Conservation (phyloP, 2,888 invertebrate species). For the Drosophila niveifrons region DNA sequence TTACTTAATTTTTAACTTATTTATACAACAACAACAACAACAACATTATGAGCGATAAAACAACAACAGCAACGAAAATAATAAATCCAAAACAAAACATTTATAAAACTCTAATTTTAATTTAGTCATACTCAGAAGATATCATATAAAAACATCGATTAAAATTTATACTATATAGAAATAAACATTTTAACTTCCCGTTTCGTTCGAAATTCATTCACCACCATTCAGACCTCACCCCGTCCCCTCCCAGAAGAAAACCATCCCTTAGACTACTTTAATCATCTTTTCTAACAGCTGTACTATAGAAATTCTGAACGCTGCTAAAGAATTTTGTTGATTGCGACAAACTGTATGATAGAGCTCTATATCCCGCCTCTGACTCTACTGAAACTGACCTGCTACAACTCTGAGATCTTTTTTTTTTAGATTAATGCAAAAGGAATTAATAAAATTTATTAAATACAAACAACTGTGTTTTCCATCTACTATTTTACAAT, state of each 20-base stretch:
- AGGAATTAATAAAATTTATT: slow-evolving; percentile 55
- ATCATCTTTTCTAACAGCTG: slow-evolving; percentile 72
- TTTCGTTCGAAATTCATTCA: slow-evolving; percentile 25
- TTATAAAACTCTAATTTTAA: slow-evolving; percentile 76
- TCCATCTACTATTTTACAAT: slow-evolving; percentile 37
- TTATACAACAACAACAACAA: slow-evolving; percentile 65
- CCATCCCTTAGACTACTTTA: slow-evolving; percentile 52
- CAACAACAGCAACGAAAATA: slow-evolving; percentile 59
- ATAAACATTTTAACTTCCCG: slow-evolving; percentile 52
- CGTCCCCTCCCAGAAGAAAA: slow-evolving; percentile 7
- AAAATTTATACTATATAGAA: slow-evolving; percentile 33
- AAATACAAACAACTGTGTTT: slow-evolving; percentile 62
- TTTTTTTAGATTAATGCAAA: slow-evolving; percentile 53
- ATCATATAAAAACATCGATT: slow-evolving; percentile 57
- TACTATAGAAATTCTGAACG: slow-evolving; percentile 65
- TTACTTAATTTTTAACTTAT: slow-evolving; percentile 76
- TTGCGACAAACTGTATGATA: slow-evolving; percentile 45
- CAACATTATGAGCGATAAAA: slow-evolving; percentile 52
- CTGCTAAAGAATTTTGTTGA: slow-evolving; percentile 40
- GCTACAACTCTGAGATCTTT: slow-evolving; percentile 11
- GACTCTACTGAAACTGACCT: slow-evolving; percentile 38
- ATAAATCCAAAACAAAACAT: slow-evolving; percentile 74
- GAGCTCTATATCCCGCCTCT: slow-evolving; percentile 31
- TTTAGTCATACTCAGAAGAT: slow-evolving; percentile 63
- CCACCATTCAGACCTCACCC: slow-evolving; percentile 17